A percentile compares a stretch with the other conserved stretches of the same genome.
These are phyloP conservation scores for Grapholita molesta DNA, from an alignment of 1,140 invertebrate genomes.

Conservation along the genomic window DNA sequence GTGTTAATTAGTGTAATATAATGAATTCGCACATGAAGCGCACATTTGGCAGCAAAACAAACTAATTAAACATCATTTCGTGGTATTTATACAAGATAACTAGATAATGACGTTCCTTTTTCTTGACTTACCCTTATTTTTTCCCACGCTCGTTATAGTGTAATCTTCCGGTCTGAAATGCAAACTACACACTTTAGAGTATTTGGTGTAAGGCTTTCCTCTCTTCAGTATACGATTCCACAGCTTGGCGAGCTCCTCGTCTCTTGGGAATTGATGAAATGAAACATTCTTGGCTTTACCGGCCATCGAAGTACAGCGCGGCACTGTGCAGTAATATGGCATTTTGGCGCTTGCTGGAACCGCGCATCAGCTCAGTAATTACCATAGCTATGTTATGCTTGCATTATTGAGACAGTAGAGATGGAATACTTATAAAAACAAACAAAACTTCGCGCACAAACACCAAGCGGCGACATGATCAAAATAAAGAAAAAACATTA, in stretches of 20 bases:
- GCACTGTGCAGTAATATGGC: conserved; percentile 74
- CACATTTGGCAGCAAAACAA: neutral
- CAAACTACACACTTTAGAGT: conserved; percentile 74
- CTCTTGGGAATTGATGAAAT: conserved; percentile 72
- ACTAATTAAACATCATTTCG: neutral
- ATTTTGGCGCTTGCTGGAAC: conserved; percentile 42
- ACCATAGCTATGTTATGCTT: conserved; percentile 37
- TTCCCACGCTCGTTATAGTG: conserved; percentile 65
- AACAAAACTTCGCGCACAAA: conserved; percentile 60
- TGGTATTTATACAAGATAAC: neutral
- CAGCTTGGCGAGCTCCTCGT: conserved; percentile 60
- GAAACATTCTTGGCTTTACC: conserved; percentile 73
- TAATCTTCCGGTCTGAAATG: conserved; percentile 72
- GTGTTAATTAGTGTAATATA: neutral
- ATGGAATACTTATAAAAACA: conserved; percentile 48
- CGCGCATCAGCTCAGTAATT: conserved; percentile 26
- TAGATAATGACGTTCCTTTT: conserved; percentile 22
- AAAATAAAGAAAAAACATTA: conserved; percentile 17
- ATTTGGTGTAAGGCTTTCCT: conserved; percentile 72
- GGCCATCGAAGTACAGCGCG: conserved; percentile 73
- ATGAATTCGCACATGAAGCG: neutral
- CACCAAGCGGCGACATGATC: conserved; percentile 53
- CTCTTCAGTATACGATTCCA: conserved; percentile 71
- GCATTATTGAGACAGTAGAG: conserved; percentile 24
- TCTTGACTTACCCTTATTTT: conserved; percentile 64